phyloP scores from a whole-genome alignment of 2,888 invertebrate species.

The Venustoraphidia nigricollis region DNA sequence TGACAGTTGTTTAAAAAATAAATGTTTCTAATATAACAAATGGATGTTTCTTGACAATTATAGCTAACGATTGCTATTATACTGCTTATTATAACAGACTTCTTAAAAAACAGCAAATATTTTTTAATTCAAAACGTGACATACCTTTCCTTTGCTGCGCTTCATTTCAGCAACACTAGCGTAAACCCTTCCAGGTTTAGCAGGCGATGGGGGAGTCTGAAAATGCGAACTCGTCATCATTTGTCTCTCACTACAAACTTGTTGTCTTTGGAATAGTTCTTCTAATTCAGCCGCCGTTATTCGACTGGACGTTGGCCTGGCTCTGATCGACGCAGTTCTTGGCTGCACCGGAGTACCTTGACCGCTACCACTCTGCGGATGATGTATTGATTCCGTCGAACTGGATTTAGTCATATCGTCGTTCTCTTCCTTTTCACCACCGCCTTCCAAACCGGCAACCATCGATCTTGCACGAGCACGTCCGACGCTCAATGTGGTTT shows the following conservation, averaged over 20 bases:
- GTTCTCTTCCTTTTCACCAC: conserved; percentile 59
- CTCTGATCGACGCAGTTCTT: conserved; percentile 82
- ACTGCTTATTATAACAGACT: no score
- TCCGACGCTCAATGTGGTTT: conserved; percentile 86
- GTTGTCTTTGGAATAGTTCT: conserved; percentile 81
- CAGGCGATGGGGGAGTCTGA: conserved; percentile 54
- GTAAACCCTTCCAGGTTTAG: conserved; percentile 57
- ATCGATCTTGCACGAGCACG: conserved; percentile 82
- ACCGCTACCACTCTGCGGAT: conserved; percentile 32
- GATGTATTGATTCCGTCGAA: conserved; percentile 66
- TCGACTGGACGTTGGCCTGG: conserved; percentile 72
- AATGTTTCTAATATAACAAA: no score
- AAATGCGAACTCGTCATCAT: conserved; percentile 66
- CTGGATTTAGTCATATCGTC: conserved; percentile 64
- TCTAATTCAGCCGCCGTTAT: conserved; percentile 86
- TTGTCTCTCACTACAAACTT: conserved; percentile 34
- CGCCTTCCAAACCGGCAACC: conserved; percentile 63
- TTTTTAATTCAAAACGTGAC: conserved; percentile 2
- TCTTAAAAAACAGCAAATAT: no score
- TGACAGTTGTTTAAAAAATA: no score
- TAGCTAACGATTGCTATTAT: no score
- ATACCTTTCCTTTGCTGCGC: conserved; percentile 57
- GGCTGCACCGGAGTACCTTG: conserved; percentile 46
- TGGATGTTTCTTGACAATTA: no score
- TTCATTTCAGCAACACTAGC: conserved; percentile 95